Evolutionary conservation across 2,797 vertebrate genomes (phyloP).

Genomic region (Tarsius wallacei): DNA sequence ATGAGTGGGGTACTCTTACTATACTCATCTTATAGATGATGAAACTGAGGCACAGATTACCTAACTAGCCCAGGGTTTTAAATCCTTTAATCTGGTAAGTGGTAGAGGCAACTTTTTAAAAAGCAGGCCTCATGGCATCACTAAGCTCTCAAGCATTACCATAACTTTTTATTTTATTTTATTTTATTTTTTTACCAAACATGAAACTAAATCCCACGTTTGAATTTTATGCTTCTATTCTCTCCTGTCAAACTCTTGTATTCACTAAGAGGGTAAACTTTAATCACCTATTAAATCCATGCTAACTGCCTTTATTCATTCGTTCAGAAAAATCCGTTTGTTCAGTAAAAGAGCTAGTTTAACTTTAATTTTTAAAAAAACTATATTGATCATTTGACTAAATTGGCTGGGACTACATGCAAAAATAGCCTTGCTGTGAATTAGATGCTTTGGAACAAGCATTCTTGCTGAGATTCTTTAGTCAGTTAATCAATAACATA

Average conservation of each 20-base stretch:
- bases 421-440: conserved; percentile 17
- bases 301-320: conserved; percentile 21
- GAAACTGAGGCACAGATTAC: not conserved
- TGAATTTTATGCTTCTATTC: not conserved
- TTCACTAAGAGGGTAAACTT: conserved; percentile 19
- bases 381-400: not conserved
- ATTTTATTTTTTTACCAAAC: not conserved
- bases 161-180: no score
- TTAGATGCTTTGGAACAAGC: conserved; percentile 14
- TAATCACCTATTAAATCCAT: conserved; percentile 35
- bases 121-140: not conserved
- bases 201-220: not conserved
- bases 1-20: not conserved
- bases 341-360: conserved; percentile 30
- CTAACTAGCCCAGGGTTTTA: not conserved
- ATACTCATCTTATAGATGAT: not conserved
- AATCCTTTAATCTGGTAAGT: not conserved
- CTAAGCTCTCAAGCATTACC: not conserved
- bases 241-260: not conserved
- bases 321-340: conserved; percentile 23
- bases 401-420: not conserved
- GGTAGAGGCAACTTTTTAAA: not conserved
- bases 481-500: conserved; percentile 60
- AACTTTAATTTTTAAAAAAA: conserved; percentile 13
- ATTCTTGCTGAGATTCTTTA: conserved; percentile 52